Conservation (phyloP, 2,113 vertebrate species). For the Dipodomys stephensi region DNA sequence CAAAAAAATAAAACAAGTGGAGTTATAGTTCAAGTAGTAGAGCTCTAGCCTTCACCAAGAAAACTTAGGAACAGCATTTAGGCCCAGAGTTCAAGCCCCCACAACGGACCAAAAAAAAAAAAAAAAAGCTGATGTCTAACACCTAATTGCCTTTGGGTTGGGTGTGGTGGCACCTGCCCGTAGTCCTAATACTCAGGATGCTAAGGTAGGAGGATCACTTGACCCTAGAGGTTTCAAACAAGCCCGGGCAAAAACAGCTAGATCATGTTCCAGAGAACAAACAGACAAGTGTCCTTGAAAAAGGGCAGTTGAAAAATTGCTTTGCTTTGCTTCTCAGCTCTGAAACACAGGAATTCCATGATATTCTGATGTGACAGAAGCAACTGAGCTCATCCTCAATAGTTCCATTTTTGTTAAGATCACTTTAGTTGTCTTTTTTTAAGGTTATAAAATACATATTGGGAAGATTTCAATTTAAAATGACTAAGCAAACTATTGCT, state of each 20-base stretch:
- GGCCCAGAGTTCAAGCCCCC: too few relatives aligned
- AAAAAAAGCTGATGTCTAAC: background rate
- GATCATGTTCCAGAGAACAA: background rate
- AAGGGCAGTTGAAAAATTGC: too few relatives aligned
- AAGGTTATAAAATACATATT: too few relatives aligned
- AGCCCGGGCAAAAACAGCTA: background rate
- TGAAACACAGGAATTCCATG: background rate
- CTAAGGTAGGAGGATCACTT: background rate
- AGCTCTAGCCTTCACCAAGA: too few relatives aligned
- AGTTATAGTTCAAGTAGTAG: too few relatives aligned
- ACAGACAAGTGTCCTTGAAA: too few relatives aligned
- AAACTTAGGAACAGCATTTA: too few relatives aligned
- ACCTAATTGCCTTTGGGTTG: background rate
- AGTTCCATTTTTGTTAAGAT: background rate
- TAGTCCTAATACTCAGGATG: background rate
- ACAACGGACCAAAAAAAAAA: too few relatives aligned
- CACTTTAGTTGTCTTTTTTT: too few relatives aligned
- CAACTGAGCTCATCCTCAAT: background rate
- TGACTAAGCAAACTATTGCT: background rate
- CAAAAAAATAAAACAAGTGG: too few relatives aligned
- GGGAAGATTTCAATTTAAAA: constrained; percentile 30
- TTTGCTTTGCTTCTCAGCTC: background rate
- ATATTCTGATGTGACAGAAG: background rate
- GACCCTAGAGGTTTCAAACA: background rate
- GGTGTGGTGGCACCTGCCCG: background rate